Base-by-base conservation (phyloP, 2,888 invertebrate species). In the Hydraecia micacea region DNA sequence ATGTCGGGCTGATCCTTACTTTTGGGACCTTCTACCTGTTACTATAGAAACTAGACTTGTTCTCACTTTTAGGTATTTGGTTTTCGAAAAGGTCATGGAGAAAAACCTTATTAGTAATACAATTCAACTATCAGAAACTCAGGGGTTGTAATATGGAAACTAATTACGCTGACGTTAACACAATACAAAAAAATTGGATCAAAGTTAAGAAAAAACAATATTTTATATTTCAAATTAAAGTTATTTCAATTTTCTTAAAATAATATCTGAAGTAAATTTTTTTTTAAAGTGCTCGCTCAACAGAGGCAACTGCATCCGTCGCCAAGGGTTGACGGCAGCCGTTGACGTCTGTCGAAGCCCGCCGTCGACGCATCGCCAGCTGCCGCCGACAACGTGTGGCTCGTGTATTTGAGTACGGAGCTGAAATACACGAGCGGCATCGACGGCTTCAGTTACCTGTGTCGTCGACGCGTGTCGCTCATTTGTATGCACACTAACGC, bases 1-100 rank as follows among this genome's bases (percentile, higher is more conserved):
- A 74, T 77, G 78, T 79, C 32, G 49, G 65, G 25, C 15, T 83
- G 74, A 77, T 87, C 87, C 87, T 60, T 58, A 62, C 55, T 55
- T 60, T 77, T 32, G 13, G 70, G 39, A n/a, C 42, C 25, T 68
- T 15, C 36, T 36, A 5, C 4, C 55, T 32, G 58, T 71, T 80
- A 84, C 81, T 55, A 76, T 28, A 52, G 66, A 18, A 70, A 79
- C 75, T 1, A 49, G n/a, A 0, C 6, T 25, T 73, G 28, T 86
- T 73, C 60, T 83, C 73, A 67, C 70, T 79, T 70, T 18, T 36
- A 28, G 7, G 32, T 21, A 32, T 62, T 62, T 32, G 0, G 9
- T 62, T 32, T 4, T 4, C 8, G 62, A 32, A 32, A 18, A 32
- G 21, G 18, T 62, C 18, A 62, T 8, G 60, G 28, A 15, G 15